These are phyloP conservation scores for Naja naja DNA, from an alignment of 2,113 vertebrate species.

Conservation along the genomic window DNA sequence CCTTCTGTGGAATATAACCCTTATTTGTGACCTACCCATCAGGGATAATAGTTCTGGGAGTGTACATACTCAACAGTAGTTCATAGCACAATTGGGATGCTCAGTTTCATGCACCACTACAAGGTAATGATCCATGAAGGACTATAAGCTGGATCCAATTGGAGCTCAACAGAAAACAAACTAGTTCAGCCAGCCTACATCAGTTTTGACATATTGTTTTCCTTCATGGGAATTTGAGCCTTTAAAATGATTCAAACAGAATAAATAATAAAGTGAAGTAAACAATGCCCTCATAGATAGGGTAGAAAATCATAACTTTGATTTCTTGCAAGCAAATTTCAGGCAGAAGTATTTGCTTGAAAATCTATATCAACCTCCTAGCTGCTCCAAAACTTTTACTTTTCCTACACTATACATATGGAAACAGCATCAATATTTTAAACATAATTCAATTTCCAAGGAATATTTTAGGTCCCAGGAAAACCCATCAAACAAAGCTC, in stretches of 20 bases:
- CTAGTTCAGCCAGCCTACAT: background rate
- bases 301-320: background rate
- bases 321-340: background rate
- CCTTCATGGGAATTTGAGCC: background rate
- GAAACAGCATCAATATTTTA: background rate
- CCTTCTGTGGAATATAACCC: background rate
- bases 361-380: background rate
- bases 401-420: background rate
- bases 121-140: background rate
- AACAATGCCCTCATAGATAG: background rate
- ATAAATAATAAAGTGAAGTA: background rate
- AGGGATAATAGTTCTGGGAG: background rate
- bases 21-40: background rate
- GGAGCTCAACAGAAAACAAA: background rate
- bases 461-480: background rate
- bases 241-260: background rate
- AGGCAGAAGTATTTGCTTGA: background rate
- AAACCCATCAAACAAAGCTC: background rate
- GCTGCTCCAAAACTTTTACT: background rate
- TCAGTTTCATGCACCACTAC: background rate
- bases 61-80: background rate
- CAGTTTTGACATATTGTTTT: background rate
- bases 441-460: background rate
- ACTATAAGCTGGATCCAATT: background rate
- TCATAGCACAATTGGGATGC: background rate